phyloP scores from a whole-genome alignment of 2,113 vertebrate species.

The Corythaeola cristata region DNA sequence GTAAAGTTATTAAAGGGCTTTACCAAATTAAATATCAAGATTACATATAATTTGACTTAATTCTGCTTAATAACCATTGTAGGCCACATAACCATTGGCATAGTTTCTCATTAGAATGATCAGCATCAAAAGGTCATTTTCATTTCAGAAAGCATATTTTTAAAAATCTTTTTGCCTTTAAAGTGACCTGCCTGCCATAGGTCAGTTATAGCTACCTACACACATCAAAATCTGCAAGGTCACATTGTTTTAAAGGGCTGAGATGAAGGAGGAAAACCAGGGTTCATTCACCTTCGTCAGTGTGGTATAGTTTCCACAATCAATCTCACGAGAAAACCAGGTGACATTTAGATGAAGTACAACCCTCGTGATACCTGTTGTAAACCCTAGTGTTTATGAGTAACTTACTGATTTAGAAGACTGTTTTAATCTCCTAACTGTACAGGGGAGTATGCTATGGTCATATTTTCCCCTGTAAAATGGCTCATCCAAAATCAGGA shows the following conservation, averaged over 20 bases:
- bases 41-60: background rate
- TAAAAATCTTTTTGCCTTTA: background rate
- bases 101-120: background rate
- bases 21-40: background rate
- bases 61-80: background rate
- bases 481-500: background rate
- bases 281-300: background rate
- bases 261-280: background rate
- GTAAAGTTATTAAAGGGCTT: background rate
- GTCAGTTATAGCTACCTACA: background rate
- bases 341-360: background rate
- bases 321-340: background rate
- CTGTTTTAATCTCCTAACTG: background rate
- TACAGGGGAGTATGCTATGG: background rate
- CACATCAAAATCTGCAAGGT: background rate
- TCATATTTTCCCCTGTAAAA: background rate
- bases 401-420: conserved; percentile 37
- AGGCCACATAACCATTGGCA: background rate
- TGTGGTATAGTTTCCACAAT: background rate
- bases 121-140: background rate
- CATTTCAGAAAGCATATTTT: background rate
- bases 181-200: background rate
- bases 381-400: background rate
- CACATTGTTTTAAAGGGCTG: background rate
- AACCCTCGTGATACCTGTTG: background rate